Conservation (phyloP, 2,888 invertebrate species). For the Operophtera brumata region DNA sequence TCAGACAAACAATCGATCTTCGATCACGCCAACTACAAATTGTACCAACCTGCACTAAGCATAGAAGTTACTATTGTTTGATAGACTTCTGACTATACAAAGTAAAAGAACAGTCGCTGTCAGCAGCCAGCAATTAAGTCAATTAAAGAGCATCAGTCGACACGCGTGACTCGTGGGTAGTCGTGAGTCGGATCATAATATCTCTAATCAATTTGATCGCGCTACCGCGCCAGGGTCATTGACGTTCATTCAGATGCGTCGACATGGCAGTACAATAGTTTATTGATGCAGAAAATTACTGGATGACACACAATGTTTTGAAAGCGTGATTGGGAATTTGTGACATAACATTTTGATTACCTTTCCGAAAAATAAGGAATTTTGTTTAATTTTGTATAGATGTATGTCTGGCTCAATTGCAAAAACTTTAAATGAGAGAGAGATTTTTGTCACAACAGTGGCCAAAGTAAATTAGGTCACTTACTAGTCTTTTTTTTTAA, state of each 20-base stretch:
- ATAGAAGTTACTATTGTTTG: neutral
- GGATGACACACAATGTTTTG: neutral
- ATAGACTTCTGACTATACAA: neutral
- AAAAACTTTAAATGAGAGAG: no score
- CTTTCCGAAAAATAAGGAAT: no score
- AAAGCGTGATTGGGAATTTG: neutral
- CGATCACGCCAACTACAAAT: conserved; percentile 9
- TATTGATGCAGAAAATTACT: conserved; percentile 6
- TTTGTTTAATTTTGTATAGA: no score
- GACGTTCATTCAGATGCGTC: conserved; percentile 37
- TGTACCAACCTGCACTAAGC: neutral
- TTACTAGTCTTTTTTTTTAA: no score
- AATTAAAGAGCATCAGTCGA: conserved; percentile 67
- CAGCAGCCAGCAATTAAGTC: conserved; percentile 57
- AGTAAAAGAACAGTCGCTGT: conserved; percentile 5
- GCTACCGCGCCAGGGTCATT: conserved; percentile 60
- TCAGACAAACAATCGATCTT: conserved; percentile 5
- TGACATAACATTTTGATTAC: no score
- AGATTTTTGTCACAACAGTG: no score
- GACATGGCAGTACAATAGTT: conserved; percentile 20
- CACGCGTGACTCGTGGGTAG: conserved; percentile 51
- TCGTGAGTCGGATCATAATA: conserved; percentile 59
- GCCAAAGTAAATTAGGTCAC: no score
- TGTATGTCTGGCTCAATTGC: no score
- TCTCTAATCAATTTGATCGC: conserved; percentile 70